These are phyloP conservation scores for Danaus chrysippus DNA, from an alignment of 2,888 invertebrate species.

Conservation along the genomic window DNA sequence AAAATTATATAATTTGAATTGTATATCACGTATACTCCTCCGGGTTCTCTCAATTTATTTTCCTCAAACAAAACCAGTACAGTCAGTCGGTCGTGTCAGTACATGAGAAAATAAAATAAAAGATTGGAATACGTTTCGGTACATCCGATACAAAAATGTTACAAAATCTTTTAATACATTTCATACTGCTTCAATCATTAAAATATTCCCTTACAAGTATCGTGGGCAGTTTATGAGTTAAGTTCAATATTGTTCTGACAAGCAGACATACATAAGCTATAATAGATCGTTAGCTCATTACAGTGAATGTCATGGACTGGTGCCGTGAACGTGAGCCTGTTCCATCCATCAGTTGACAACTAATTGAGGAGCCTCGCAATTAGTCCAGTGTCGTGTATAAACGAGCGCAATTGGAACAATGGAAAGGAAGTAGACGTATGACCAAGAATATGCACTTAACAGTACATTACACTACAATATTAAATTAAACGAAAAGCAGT, in stretches of 20 bases:
- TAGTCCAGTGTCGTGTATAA: constrained; percentile 64
- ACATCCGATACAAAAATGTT: no score
- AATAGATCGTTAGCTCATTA: constrained; percentile 26
- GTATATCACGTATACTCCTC: no score
- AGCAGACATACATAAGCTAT: constrained; percentile 6
- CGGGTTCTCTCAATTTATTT: no score
- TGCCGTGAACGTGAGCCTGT: constrained; percentile 45
- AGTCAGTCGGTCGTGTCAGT: no score
- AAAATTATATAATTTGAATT: no score
- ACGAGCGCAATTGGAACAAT: constrained; percentile 75
- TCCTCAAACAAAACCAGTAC: no score
- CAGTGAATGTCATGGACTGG: constrained; percentile 33
- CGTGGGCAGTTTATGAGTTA: neutral
- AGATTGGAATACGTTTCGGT: no score
- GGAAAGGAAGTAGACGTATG: constrained; percentile 70
- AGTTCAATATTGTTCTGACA: neutral
- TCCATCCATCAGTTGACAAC: constrained; percentile 48
- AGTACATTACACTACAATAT: neutral
- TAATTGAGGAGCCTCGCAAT: constrained; percentile 69
- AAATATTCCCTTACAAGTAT: neutral
- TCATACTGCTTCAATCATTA: no score
- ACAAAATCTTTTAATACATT: no score
- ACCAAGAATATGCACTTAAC: constrained; percentile 38
- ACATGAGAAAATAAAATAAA: no score
- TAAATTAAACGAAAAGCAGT: neutral